These are phyloP conservation scores for Asbolus verrucosus DNA, from an alignment of 1,140 invertebrate species.

Conservation along the genomic window DNA sequence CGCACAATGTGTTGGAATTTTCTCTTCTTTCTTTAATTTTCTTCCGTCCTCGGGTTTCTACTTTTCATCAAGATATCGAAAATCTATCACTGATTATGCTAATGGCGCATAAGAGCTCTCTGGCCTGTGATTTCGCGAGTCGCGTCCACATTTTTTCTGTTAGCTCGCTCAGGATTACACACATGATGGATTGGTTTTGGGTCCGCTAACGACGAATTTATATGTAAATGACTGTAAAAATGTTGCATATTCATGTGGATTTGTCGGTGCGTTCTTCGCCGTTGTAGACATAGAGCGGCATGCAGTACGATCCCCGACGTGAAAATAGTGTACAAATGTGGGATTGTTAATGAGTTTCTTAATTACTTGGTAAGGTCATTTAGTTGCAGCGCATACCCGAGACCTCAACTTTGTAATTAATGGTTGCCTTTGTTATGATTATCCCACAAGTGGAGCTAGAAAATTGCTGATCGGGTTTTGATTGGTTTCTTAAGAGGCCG, in stretches of 20 bases:
- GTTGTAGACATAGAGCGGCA: neutral
- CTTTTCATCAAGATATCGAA: too few species aligned
- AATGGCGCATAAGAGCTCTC: too few species aligned
- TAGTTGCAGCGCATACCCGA: constrained; percentile 50
- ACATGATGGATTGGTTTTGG: constrained; percentile 13
- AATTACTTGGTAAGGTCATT: constrained; percentile 59
- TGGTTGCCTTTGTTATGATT: constrained; percentile 62
- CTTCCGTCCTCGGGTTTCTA: too few species aligned
- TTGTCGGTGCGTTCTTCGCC: neutral
- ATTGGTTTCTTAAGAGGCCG: constrained; percentile 60
- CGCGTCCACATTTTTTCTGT: too few species aligned
- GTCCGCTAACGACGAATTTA: too few species aligned
- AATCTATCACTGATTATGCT: too few species aligned
- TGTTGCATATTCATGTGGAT: neutral
- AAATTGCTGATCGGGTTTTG: constrained; percentile 62
- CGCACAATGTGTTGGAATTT: too few species aligned
- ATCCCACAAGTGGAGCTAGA: constrained; percentile 61
- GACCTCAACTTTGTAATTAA: constrained; percentile 60
- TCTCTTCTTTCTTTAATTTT: too few species aligned
- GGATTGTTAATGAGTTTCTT: constrained; percentile 60
- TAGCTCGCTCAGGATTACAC: too few species aligned
- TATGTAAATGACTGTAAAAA: constrained; percentile 19
- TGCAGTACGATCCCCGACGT: neutral
- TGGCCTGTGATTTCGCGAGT: too few species aligned
- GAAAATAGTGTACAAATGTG: constrained; percentile 51